Percentiles rank a stretch among this genome's conserved stretches.
Evolutionary conservation across 2,888 invertebrate species (phyloP).

Genomic region (Helleia helle): DNA sequence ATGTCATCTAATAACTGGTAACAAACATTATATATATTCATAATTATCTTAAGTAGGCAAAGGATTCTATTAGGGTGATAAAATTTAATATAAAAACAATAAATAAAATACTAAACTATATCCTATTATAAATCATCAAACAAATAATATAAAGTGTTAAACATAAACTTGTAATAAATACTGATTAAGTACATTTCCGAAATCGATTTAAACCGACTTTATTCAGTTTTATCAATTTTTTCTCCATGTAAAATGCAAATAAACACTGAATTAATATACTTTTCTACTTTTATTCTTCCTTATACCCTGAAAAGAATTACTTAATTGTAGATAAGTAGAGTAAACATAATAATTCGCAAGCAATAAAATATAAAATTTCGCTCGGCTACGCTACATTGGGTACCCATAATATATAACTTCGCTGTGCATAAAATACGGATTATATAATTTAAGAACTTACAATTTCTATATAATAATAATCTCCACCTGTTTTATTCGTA

Average conservation of each 20-base stretch:
- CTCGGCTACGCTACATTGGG: slow-evolving; percentile 7
- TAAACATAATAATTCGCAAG: not conserved
- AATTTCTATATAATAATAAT: not conserved
- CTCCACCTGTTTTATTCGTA: slow-evolving; percentile 38
- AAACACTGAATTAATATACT: not conserved
- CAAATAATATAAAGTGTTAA: slow-evolving; percentile 3
- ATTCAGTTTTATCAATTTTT: slow-evolving; percentile 8
- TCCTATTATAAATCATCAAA: not conserved
- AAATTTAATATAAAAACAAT: not conserved
- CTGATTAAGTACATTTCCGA: slow-evolving; percentile 8
- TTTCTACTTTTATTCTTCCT: slow-evolving; percentile 3
- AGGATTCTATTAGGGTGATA: not conserved
- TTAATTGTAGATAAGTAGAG: not conserved
- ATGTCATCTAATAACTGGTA: not conserved
- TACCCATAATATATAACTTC: slow-evolving; percentile 7
- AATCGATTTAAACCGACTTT: slow-evolving; percentile 2
- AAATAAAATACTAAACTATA: slow-evolving; percentile 6
- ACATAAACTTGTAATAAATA: slow-evolving; percentile 4
- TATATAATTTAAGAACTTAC: slow-evolving; percentile 5
- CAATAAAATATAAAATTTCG: not conserved
- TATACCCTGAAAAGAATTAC: slow-evolving; percentile 3
- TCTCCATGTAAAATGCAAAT: slow-evolving; percentile 3
- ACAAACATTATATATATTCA: slow-evolving; percentile 1
- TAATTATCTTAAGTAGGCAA: not conserved
- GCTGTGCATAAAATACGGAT: slow-evolving; percentile 4